Evolutionary conservation across 2,888 invertebrate species (phyloP).

Genomic region (Mesorhabditis belari): DNA sequence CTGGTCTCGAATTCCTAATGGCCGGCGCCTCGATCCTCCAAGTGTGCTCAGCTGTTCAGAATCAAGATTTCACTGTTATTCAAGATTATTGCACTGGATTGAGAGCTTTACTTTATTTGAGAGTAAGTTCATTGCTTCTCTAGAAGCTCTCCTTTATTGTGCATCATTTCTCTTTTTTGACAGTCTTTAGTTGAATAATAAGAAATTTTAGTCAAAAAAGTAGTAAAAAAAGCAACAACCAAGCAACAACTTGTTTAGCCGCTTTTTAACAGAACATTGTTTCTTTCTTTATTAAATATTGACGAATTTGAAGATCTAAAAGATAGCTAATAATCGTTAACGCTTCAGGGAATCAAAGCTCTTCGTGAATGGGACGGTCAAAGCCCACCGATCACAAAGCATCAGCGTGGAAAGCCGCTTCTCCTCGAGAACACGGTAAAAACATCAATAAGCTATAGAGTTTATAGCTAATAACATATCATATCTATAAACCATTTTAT

Average conservation of each 20-base stretch:
- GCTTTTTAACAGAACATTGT: background rate
- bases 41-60: conserved; percentile 92
- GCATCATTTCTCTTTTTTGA: conserved; percentile 46
- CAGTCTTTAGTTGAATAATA: conserved; percentile 54
- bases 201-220: too few species aligned
- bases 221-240: too few species aligned
- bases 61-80: conserved; percentile 93
- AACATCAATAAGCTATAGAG: too few species aligned
- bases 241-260: background rate
- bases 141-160: conserved; percentile 67
- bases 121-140: conserved; percentile 60
- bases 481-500: too few species aligned
- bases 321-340: conserved; percentile 58
- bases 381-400: conserved; percentile 78
- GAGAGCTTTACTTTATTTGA: conserved; percentile 43
- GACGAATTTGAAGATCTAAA: background rate
- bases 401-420: conserved; percentile 87
- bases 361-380: conserved; percentile 80
- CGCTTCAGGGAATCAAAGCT: conserved; percentile 67
- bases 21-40: conserved; percentile 87
- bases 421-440: conserved; percentile 52
- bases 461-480: too few species aligned
- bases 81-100: conserved; percentile 78
- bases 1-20: conserved; percentile 84
- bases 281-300: too few species aligned